phyloP scores from a whole-genome alignment of 2,888 invertebrate genomes.

The Yponomeuta evonymella region DNA sequence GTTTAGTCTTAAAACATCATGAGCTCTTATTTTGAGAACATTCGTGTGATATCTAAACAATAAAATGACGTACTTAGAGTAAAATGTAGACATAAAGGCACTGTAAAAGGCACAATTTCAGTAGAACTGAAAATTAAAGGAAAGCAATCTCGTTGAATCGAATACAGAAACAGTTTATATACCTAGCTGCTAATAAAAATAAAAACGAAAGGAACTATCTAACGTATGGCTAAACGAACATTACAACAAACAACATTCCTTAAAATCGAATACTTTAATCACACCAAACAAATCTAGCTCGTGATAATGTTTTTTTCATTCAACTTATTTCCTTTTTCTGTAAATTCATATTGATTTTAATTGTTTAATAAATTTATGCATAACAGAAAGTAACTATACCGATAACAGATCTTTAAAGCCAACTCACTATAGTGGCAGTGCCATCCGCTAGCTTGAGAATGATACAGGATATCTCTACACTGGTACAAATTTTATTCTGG shows the following conservation, averaged over 20 bases:
- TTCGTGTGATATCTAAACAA: not conserved
- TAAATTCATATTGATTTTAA: conserved; percentile 1
- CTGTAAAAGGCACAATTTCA: not conserved
- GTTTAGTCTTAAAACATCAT: conserved; percentile 4
- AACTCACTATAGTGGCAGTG: not conserved
- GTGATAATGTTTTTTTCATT: not conserved
- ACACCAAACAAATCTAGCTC: no score
- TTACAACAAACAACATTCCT: not conserved
- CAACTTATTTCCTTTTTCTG: not conserved
- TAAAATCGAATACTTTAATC: not conserved
- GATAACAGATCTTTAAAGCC: not conserved
- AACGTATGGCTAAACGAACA: not conserved
- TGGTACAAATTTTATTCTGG: no score
- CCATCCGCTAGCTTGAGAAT: not conserved
- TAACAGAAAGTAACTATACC: not conserved
- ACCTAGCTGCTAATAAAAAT: not conserved
- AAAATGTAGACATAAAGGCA: not conserved
- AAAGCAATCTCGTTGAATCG: not conserved
- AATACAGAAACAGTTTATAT: not conserved
- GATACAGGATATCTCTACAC: not conserved
- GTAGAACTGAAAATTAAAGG: not conserved
- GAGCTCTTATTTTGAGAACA: not conserved
- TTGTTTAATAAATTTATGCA: not conserved
- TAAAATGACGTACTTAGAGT: not conserved
- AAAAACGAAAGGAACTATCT: not conserved